phyloP scores from a whole-genome alignment of 2,888 invertebrate species.

The Acleris cristana region DNA sequence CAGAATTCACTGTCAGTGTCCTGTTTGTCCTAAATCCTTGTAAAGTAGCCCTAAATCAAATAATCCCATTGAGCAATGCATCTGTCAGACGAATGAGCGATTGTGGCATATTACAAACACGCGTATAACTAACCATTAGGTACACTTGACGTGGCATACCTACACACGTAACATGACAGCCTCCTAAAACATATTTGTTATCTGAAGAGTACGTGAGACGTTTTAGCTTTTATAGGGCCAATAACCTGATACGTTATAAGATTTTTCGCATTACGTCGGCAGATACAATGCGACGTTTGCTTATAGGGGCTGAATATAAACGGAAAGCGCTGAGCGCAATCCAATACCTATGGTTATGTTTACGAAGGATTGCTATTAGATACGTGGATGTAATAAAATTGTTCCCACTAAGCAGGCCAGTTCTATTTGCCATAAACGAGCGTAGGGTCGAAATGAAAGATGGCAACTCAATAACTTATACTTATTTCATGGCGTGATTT shows the following conservation, averaged over 20 bases:
- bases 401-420: neutral
- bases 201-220: conserved; percentile 29
- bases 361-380: conserved; percentile 30
- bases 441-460: conserved; percentile 3
- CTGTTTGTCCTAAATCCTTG: conserved; percentile 57
- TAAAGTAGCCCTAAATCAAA: conserved; percentile 52
- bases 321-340: conserved; percentile 20
- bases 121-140: conserved; percentile 17
- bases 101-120: conserved; percentile 29
- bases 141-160: conserved; percentile 4
- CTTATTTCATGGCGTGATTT: conserved; percentile 3
- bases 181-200: conserved; percentile 30
- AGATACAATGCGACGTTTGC: conserved; percentile 28
- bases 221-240: conserved; percentile 34
- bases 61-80: conserved; percentile 43
- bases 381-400: conserved; percentile 32
- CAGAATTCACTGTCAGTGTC: conserved; percentile 54
- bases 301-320: conserved; percentile 25
- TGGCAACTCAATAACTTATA: neutral
- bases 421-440: conserved; percentile 4
- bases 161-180: conserved; percentile 14
- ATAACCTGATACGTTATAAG: conserved; percentile 34
- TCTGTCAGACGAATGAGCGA: conserved; percentile 31
- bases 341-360: conserved; percentile 28
- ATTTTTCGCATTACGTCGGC: conserved; percentile 24